Evolutionary conservation across 2,113 vertebrate genomes (phyloP).

Genomic region (Cnemophilus loriae): DNA sequence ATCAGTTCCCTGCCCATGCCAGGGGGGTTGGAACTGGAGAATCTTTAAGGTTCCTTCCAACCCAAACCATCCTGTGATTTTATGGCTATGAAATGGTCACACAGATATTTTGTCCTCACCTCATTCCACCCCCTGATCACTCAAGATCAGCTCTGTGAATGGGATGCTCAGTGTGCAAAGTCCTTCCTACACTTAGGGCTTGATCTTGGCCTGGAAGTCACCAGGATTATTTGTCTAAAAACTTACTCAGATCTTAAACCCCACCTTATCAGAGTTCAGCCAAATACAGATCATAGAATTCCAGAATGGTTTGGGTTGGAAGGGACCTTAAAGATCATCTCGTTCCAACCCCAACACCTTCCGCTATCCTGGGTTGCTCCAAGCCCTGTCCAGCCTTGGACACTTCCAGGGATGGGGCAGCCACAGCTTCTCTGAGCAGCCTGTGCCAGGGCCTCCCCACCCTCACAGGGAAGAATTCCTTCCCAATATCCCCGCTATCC

Average conservation of each 20-base stretch:
- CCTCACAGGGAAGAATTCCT: neutral
- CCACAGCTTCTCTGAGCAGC: neutral
- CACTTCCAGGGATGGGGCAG: neutral
- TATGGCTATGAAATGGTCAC: neutral
- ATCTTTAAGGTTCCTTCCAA: neutral
- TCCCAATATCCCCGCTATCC: neutral
- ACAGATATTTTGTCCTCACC: neutral
- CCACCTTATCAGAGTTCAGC: neutral
- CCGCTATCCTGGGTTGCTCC: neutral
- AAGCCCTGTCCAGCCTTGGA: accelerated
- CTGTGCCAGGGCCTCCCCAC: neutral
- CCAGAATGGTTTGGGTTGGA: neutral
- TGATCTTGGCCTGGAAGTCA: neutral
- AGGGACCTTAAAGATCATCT: neutral
- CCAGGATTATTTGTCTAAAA: neutral
- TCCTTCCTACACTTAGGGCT: neutral
- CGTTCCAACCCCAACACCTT: accelerated
- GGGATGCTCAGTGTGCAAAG: neutral
- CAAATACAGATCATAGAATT: neutral
- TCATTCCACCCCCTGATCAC: neutral
- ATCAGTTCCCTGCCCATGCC: neutral
- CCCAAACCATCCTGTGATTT: neutral
- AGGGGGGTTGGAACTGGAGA: neutral
- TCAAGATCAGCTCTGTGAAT: neutral
- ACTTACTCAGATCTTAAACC: neutral